These are phyloP conservation scores for Typhlomys cinereus DNA, from an alignment of 2,113 vertebrate species.

Conservation along the genomic window DNA sequence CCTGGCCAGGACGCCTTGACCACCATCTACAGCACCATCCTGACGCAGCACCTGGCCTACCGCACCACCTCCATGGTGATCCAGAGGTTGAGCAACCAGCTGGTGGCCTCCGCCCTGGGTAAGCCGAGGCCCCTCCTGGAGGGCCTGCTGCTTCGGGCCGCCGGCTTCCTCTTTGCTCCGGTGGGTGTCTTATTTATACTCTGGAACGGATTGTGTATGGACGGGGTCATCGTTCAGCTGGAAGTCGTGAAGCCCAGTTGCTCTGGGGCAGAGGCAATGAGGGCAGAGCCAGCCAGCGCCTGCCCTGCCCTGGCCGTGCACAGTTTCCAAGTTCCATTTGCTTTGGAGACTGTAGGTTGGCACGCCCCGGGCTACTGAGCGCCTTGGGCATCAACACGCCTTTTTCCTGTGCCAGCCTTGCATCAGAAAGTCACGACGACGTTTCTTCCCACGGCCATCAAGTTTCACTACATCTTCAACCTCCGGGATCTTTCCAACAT, in stretches of 20 bases:
- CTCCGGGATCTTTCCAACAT: constrained; percentile 87
- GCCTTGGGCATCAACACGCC: not conserved
- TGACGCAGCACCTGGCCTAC: constrained; percentile 81
- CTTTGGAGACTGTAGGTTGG: not conserved
- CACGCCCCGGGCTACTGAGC: not conserved
- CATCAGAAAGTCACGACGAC: constrained; percentile 84
- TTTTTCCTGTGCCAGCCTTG: constrained; percentile 78
- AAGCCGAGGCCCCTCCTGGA: constrained; percentile 28
- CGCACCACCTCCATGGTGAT: not conserved
- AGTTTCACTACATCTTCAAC: constrained; percentile 89
- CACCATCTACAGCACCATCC: constrained; percentile 82
- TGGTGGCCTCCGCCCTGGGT: constrained; percentile 84
- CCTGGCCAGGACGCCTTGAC: constrained; percentile 84
- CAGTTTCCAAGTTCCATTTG: not conserved
- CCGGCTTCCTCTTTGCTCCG: not conserved
- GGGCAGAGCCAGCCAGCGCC: fast-evolving
- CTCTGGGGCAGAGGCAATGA: not conserved
- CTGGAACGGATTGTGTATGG: not conserved
- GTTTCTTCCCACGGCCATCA: constrained; percentile 87
- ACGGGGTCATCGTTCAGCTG: not conserved
- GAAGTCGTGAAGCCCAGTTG: not conserved
- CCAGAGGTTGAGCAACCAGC: constrained; percentile 75
- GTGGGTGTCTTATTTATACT: constrained; percentile 24
- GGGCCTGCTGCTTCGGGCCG: not conserved
- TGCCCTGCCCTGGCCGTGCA: not conserved